Evolutionary conservation across 1,140 invertebrate genomes (phyloP).

Genomic region (Lutraria rhynchaena): DNA sequence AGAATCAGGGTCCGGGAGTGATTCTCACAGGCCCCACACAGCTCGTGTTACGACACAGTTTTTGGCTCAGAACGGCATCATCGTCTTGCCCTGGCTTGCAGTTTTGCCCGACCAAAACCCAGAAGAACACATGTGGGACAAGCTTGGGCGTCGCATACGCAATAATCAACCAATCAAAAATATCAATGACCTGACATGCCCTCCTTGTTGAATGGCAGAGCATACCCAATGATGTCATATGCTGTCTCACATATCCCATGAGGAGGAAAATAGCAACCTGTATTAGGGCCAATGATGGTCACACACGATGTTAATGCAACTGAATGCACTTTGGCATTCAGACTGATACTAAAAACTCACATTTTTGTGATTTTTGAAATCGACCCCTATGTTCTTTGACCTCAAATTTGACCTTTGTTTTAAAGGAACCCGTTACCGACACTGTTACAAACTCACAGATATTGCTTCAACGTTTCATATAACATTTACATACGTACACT

Average conservation of each 20-base stretch:
- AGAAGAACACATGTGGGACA: no score
- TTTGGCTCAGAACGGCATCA: slow-evolving; percentile 26
- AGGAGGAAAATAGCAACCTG: slow-evolving; percentile 17
- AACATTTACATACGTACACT: slow-evolving; percentile 28
- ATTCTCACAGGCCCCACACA: no score
- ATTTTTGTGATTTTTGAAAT: slow-evolving; percentile 19
- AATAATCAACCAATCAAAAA: no score
- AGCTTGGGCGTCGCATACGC: no score
- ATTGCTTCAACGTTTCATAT: no score
- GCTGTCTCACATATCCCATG: slow-evolving; percentile 25
- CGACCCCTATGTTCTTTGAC: slow-evolving; percentile 26
- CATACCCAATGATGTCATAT: slow-evolving; percentile 7
- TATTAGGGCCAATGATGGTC: slow-evolving; percentile 7
- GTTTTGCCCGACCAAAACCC: no score
- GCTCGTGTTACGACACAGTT: slow-evolving; percentile 16
- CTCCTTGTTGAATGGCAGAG: slow-evolving; percentile 7
- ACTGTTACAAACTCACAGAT: slow-evolving; percentile 34
- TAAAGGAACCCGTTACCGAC: slow-evolving; percentile 22
- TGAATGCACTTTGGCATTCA: no score
- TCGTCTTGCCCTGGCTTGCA: no score
- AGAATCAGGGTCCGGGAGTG: no score
- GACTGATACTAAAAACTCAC: slow-evolving; percentile 20
- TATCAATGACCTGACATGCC: no score
- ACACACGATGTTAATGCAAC: not conserved
- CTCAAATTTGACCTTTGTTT: slow-evolving; percentile 31